phyloP scores from a whole-genome alignment of 2,797 vertebrate genomes.

The Neosilurus hyrtlii region DNA sequence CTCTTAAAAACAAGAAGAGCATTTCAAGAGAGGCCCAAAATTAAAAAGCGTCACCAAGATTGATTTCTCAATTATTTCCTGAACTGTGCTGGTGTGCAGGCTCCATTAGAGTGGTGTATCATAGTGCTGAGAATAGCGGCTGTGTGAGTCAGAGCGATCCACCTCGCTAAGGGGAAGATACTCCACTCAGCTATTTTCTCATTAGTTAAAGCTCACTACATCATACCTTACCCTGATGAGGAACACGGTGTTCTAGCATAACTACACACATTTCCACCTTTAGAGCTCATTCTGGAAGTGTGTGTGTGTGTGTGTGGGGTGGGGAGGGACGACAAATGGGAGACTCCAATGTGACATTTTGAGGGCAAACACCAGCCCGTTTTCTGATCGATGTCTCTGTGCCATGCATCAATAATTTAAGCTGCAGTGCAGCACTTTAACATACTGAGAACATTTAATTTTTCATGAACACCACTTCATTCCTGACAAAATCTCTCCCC shows the following conservation, averaged over 20 bases:
- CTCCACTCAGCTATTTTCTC: constrained; percentile 18
- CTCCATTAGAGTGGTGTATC: constrained; percentile 23
- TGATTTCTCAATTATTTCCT: constrained; percentile 48
- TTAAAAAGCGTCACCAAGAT: constrained; percentile 44
- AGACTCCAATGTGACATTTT: constrained; percentile 50
- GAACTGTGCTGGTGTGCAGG: constrained; percentile 17
- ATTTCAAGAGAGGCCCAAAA: constrained; percentile 31
- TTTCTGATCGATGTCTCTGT: constrained; percentile 47
- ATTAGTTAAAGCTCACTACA: constrained; percentile 21
- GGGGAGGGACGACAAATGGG: constrained; percentile 25
- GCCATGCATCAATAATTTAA: constrained; percentile 51
- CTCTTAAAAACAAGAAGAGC: constrained; percentile 16
- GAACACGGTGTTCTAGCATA: constrained; percentile 21
- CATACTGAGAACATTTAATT: constrained; percentile 40
- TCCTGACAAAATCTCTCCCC: constrained; percentile 28
- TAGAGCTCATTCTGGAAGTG: constrained; percentile 2
- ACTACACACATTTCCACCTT: constrained; percentile 20
- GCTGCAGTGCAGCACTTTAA: constrained; percentile 25
- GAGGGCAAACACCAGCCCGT: constrained; percentile 44
- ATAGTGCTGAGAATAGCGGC: constrained; percentile 17
- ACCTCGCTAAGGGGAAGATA: constrained; percentile 18
- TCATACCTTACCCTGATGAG: constrained; percentile 12
- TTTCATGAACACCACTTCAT: constrained; percentile 47
- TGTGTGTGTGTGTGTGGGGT: constrained; percentile 20
- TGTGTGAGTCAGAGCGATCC: constrained; percentile 13